Evolutionary conservation across 2,797 vertebrate genomes (phyloP).

Genomic region (Lophius americanus): DNA sequence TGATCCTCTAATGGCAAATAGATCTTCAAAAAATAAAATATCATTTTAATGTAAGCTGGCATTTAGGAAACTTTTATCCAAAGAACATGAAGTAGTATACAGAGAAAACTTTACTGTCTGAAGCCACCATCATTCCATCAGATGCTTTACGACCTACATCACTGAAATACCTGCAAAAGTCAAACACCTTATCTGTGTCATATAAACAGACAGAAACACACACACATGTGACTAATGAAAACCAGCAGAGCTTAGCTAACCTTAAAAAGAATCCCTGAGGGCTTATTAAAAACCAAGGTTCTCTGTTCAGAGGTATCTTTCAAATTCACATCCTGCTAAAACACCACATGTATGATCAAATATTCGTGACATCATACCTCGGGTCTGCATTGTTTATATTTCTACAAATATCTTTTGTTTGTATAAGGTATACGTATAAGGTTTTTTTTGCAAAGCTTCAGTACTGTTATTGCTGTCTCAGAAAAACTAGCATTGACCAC

Average conservation of each 20-base stretch:
- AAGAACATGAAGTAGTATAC: constrained; percentile 22
- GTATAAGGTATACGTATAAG: neutral
- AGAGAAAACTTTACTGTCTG: constrained; percentile 17
- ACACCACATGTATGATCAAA: constrained; percentile 57
- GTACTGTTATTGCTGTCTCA: constrained; percentile 36
- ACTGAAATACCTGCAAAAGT: constrained; percentile 50
- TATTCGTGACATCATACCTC: constrained; percentile 58
- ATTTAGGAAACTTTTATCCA: constrained; percentile 30
- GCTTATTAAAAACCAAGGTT: constrained; percentile 73
- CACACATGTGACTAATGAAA: constrained; percentile 68
- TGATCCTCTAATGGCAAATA: constrained; percentile 10
- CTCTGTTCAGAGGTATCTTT: constrained; percentile 64
- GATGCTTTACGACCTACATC: constrained; percentile 37
- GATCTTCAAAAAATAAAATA: constrained; percentile 25
- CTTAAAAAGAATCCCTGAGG: constrained; percentile 66
- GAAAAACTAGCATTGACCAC: constrained; percentile 21
- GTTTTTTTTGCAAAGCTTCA: constrained; percentile 27
- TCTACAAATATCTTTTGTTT: neutral
- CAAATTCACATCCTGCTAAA: constrained; percentile 57
- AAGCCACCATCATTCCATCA: constrained; percentile 48
- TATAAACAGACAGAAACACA: constrained; percentile 51
- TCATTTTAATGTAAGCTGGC: constrained; percentile 30
- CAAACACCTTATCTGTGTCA: constrained; percentile 50
- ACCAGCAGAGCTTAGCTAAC: constrained; percentile 61
- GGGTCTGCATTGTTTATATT: constrained; percentile 41